Evolutionary conservation across 2,113 vertebrate genomes (phyloP).

Genomic region (Mesitornis unicolor): DNA sequence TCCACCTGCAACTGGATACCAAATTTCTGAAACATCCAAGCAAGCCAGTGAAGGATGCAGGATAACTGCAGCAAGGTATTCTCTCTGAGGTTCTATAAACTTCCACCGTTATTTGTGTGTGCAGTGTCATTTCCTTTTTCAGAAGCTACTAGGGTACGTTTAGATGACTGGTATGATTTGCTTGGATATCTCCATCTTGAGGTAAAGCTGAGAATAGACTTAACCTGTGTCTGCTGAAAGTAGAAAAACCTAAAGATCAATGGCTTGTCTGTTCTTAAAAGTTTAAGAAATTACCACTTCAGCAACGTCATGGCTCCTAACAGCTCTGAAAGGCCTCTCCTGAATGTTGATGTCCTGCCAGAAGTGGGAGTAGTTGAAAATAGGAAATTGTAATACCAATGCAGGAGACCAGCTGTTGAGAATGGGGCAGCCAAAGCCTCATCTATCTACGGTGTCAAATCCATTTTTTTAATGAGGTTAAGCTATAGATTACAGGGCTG

Average conservation of each 20-base stretch:
- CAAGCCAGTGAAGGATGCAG: neutral
- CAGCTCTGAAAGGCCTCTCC: neutral
- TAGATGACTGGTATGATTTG: neutral
- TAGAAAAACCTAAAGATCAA: neutral
- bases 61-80: neutral
- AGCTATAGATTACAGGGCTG: neutral
- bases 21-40: neutral
- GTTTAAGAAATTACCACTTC: neutral
- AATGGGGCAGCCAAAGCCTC: neutral
- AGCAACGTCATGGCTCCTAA: neutral
- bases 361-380: neutral
- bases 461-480: neutral
- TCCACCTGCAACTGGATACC: neutral
- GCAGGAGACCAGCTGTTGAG: neutral
- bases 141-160: neutral
- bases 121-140: neutral
- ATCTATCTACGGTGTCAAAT: neutral
- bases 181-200: neutral
- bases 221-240: neutral
- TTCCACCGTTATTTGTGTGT: neutral
- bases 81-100: neutral
- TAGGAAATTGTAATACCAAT: fast-evolving
- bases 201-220: neutral
- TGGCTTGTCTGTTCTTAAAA: neutral
- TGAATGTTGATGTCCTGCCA: neutral